Conservation (phyloP, 2,113 vertebrate genomes). For the Actinemys pallida region DNA sequence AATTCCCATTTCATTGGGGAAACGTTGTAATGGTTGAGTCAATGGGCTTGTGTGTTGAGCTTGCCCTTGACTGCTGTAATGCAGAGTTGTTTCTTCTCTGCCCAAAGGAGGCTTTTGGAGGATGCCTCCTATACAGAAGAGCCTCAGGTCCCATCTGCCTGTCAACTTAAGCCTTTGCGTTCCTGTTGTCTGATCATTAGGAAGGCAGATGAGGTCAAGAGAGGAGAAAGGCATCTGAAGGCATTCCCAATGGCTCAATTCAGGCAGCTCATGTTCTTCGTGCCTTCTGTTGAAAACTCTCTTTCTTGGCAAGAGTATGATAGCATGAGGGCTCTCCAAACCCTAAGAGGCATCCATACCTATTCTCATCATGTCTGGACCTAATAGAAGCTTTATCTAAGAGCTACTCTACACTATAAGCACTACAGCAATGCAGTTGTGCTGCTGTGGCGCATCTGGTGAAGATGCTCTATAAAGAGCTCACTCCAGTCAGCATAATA, state of each 20-base stretch:
- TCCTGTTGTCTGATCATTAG: not conserved
- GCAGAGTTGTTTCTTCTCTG: not conserved
- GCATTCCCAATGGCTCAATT: not conserved
- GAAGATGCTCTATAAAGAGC: not conserved
- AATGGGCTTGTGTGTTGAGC: not conserved
- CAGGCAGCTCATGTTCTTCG: not conserved
- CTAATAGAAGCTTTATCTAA: not conserved
- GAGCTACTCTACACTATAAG: too few species aligned
- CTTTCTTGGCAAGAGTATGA: not conserved
- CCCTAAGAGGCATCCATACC: not conserved
- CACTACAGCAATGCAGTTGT: too few species aligned
- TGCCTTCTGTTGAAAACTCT: not conserved
- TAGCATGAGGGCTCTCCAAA: not conserved
- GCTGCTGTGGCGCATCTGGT: not conserved
- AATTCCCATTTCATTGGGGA: not conserved
- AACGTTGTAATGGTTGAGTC: not conserved
- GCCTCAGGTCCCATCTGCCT: not conserved
- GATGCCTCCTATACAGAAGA: not conserved
- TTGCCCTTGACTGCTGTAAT: not conserved
- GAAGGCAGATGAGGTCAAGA: not conserved
- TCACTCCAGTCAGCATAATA: not conserved
- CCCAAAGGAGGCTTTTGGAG: not conserved
- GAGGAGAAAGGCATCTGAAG: too few species aligned
- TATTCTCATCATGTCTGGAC: not conserved
- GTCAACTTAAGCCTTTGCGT: not conserved